Evolutionary conservation across 2,888 invertebrate genomes (phyloP).

Genomic region (Teleiodes luculella): DNA sequence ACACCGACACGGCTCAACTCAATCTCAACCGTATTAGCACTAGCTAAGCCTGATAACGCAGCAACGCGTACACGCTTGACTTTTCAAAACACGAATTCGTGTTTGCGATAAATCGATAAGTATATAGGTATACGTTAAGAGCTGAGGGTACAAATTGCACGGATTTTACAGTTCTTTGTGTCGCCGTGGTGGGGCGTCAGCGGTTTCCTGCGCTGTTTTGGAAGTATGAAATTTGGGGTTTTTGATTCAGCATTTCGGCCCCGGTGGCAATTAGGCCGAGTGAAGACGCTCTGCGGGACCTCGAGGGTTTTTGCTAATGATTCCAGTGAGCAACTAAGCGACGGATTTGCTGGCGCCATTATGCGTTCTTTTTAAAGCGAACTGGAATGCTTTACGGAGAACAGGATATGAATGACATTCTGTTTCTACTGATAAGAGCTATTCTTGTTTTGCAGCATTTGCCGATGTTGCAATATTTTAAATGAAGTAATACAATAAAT

Average conservation of each 20-base stretch:
- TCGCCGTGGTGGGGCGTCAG: conserved; percentile 50
- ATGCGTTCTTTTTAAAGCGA: conserved; percentile 1
- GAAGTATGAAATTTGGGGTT: conserved; percentile 58
- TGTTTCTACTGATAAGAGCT: no score
- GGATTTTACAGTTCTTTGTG: conserved; percentile 69
- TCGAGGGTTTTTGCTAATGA: conserved; percentile 6
- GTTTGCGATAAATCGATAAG: conserved; percentile 76
- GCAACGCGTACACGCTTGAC: conserved; percentile 33
- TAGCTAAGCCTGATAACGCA: conserved; percentile 29
- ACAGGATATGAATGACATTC: conserved; percentile 3
- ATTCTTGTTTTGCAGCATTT: no score
- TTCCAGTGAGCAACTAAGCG: conserved; percentile 10
- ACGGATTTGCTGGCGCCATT: conserved; percentile 12
- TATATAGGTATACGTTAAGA: conserved; percentile 58
- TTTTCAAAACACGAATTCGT: conserved; percentile 61
- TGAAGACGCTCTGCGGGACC: conserved; percentile 10
- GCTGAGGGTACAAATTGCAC: conserved; percentile 72
- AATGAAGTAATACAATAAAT: no score
- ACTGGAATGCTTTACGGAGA: conserved; percentile 4
- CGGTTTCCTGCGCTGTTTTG: conserved; percentile 59
- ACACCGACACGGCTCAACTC: conserved; percentile 35
- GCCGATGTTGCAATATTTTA: no score
- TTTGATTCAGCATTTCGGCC: conserved; percentile 33
- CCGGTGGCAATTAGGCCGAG: conserved; percentile 21
- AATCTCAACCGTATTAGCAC: conserved; percentile 39